A percentile compares a stretch with the other conserved stretches of the same genome.
Conservation (phyloP, 92 coral and sea anemone genomes). For the Paragorgia papillata region DNA sequence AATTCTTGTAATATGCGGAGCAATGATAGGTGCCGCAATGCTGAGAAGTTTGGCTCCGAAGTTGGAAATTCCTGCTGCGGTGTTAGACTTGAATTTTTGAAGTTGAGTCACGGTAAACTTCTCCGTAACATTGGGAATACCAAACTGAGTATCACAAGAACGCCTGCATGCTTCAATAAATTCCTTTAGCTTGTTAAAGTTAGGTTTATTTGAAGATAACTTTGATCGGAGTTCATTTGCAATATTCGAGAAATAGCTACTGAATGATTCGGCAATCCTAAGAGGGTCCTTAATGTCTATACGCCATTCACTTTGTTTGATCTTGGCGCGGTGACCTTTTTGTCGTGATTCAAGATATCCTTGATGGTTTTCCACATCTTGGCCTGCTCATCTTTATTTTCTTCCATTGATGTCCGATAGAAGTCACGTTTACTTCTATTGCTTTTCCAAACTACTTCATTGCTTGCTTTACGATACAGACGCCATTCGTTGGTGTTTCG, state of each 20-base stretch:
- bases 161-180: constrained; percentile 6
- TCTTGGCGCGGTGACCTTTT: constrained; percentile 18
- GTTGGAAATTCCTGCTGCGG: constrained; percentile 35
- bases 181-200: constrained; percentile 12
- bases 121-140: constrained; percentile 13
- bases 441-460: constrained; percentile 27
- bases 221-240: not conserved
- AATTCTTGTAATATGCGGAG: constrained; percentile 32
- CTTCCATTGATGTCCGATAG: constrained; percentile 21
- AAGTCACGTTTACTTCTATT: constrained; percentile 36
- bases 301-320: constrained; percentile 24
- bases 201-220: not conserved
- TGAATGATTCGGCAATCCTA: constrained; percentile 37
- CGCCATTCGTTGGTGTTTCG: not conserved
- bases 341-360: constrained; percentile 7
- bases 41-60: constrained; percentile 31
- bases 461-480: constrained; percentile 16
- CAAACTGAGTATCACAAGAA: constrained; percentile 28
- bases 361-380: constrained; percentile 39
- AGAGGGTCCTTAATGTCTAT: constrained; percentile 19
- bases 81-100: constrained; percentile 11
- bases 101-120: constrained; percentile 18
- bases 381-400: constrained; percentile 9
- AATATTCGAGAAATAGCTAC: constrained; percentile 23
- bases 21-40: constrained; percentile 33